Percentiles rank a stretch among this genome's conserved stretches.
Evolutionary conservation across 1,140 invertebrate species (phyloP).

Genomic region (Cydia pomonella): DNA sequence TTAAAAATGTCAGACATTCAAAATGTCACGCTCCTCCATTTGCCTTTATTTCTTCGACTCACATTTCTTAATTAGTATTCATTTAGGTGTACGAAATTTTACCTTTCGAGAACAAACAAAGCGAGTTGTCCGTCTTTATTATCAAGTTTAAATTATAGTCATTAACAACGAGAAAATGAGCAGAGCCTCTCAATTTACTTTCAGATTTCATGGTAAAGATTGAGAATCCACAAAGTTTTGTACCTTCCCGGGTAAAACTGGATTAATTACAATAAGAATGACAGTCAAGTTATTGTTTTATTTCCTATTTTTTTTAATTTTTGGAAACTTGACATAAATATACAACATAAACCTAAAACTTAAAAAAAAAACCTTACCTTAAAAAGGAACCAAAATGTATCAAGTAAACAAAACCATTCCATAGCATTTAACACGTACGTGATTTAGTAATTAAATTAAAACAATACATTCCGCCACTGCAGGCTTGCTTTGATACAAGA

Average conservation of each 20-base stretch:
- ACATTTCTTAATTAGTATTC: slow-evolving; percentile 71
- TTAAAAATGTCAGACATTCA: slow-evolving; percentile 42
- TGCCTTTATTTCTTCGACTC: slow-evolving; percentile 57
- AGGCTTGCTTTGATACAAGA: slow-evolving; percentile 27
- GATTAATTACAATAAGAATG: slow-evolving; percentile 13
- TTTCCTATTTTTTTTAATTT: neutral
- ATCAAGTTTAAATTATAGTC: slow-evolving; percentile 76
- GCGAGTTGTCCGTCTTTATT: slow-evolving; percentile 71
- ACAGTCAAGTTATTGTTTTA: neutral
- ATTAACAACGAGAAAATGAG: slow-evolving; percentile 70
- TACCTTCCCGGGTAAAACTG: neutral
- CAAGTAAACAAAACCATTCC: no score
- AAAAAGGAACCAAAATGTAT: neutral
- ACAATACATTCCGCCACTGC: slow-evolving; percentile 23
- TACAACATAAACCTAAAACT: neutral
- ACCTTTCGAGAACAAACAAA: slow-evolving; percentile 72
- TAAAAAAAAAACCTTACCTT: neutral
- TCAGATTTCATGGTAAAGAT: slow-evolving; percentile 50
- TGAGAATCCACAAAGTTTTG: slow-evolving; percentile 47
- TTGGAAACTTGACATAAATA: neutral
- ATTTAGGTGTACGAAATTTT: slow-evolving; percentile 66
- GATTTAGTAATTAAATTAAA: neutral
- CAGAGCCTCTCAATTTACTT: slow-evolving; percentile 60
- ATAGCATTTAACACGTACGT: neutral
- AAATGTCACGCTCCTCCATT: slow-evolving; percentile 51